Evolutionary conservation across 2,888 invertebrate species (phyloP).

Genomic region (Acrobasis consociella): DNA sequence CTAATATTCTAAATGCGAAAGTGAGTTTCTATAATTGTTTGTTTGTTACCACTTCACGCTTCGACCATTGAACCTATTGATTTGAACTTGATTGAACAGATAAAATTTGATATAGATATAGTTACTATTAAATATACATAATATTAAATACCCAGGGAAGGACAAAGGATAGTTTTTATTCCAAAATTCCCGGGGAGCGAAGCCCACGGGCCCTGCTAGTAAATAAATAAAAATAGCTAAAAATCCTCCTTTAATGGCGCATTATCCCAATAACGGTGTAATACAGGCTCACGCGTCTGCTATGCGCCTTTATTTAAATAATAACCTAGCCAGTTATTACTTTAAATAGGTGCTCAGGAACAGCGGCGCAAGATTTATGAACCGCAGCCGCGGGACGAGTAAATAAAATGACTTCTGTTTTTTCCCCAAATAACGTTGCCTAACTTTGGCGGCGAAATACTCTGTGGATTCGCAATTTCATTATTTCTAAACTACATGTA

Average conservation of each 20-base stretch:
- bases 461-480: conserved; percentile 27
- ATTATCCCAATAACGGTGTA: not conserved
- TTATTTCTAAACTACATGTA: conserved; percentile 17
- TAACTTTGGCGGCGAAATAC: conserved; percentile 26
- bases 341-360: conserved; percentile 63
- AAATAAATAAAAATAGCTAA: not conserved
- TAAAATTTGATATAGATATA: too few species aligned
- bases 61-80: too few species aligned
- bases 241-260: not conserved
- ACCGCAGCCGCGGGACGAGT: conserved; percentile 35
- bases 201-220: too few species aligned
- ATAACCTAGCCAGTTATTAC: conserved; percentile 63
- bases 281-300: conserved; percentile 24
- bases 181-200: too few species aligned
- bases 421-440: conserved; percentile 32
- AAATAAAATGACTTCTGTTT: conserved; percentile 54
- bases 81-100: too few species aligned
- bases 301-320: conserved; percentile 52
- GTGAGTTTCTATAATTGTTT: too few species aligned
- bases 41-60: too few species aligned
- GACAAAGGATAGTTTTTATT: too few species aligned
- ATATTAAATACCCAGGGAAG: too few species aligned
- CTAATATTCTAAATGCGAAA: too few species aligned
- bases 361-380: conserved; percentile 62
- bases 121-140: too few species aligned